A percentile compares a stretch with the other conserved stretches of the same genome.
Evolutionary conservation across 2,888 invertebrate species (phyloP).

Genomic region (Barypeithes pellucidus): DNA sequence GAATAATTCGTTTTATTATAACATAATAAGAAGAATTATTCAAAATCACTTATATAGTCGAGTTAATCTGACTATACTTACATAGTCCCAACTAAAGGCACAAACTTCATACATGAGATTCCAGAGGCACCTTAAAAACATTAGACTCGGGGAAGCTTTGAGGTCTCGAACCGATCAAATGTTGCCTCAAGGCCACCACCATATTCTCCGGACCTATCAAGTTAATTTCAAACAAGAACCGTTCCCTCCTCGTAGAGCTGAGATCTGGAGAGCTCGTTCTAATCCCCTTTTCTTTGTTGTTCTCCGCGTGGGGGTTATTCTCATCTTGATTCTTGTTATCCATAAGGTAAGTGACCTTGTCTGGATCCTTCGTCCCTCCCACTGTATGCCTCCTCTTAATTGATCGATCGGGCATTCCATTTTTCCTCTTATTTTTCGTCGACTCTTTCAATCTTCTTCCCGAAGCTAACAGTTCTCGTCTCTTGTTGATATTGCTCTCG

Average conservation of each 20-base stretch:
- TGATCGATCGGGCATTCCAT: constrained; percentile 85
- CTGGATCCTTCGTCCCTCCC: constrained; percentile 92
- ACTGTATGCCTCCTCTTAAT: constrained; percentile 94
- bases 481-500: constrained; percentile 85
- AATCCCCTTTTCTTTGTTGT: constrained; percentile 73
- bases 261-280: constrained; percentile 78
- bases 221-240: constrained; percentile 73
- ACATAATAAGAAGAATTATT: too few species aligned
- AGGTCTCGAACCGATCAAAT: constrained; percentile 72
- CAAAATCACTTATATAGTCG: constrained; percentile 29
- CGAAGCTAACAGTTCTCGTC: constrained; percentile 74
- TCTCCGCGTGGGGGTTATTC: constrained; percentile 65
- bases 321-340: constrained; percentile 74
- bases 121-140: constrained; percentile 74
- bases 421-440: constrained; percentile 82
- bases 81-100: constrained; percentile 34
- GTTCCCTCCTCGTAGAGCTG: constrained; percentile 69
- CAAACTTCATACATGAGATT: constrained; percentile 73
- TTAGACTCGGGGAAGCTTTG: constrained; percentile 73
- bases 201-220: constrained; percentile 73
- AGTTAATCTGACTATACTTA: constrained; percentile 33
- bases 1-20: too few species aligned
- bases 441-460: constrained; percentile 71
- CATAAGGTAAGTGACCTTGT: constrained; percentile 74
- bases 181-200: constrained; percentile 70